These are phyloP conservation scores for Lemur catta DNA, from an alignment of 2,797 vertebrate species.

Conservation along the genomic window DNA sequence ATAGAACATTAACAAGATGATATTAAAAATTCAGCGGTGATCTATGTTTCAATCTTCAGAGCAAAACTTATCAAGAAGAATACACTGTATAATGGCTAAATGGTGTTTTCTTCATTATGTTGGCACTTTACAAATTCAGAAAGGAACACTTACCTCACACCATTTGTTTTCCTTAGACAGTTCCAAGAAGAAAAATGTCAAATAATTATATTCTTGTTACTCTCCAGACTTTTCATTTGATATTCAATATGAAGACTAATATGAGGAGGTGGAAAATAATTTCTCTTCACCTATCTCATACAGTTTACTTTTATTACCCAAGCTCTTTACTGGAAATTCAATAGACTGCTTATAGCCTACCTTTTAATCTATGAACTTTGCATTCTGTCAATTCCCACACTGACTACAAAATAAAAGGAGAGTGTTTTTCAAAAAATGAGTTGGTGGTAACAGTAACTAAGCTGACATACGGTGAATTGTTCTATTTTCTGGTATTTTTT, in stretches of 20 bases:
- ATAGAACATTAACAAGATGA: constrained; percentile 31
- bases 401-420: constrained; percentile 62
- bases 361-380: constrained; percentile 71
- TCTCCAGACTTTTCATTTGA: constrained; percentile 81
- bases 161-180: constrained; percentile 81
- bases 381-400: constrained; percentile 79
- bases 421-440: constrained; percentile 34
- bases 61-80: constrained; percentile 72
- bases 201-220: constrained; percentile 81
- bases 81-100: constrained; percentile 65
- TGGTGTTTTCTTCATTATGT: constrained; percentile 78
- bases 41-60: constrained; percentile 71
- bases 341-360: constrained; percentile 74
- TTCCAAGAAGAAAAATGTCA: constrained; percentile 81
- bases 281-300: constrained; percentile 78
- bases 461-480: constrained; percentile 78
- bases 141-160: constrained; percentile 67
- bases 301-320: constrained; percentile 80
- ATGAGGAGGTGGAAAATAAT: constrained; percentile 79
- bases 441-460: constrained; percentile 78
- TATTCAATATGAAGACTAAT: constrained; percentile 81
- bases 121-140: constrained; percentile 76
- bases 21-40: constrained; percentile 54
- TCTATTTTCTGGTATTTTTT: constrained; percentile 77
- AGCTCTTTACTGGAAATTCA: constrained; percentile 81